These are phyloP conservation scores for Andrena dorsata DNA, from an alignment of 2,888 invertebrate genomes.

Conservation along the genomic window DNA sequence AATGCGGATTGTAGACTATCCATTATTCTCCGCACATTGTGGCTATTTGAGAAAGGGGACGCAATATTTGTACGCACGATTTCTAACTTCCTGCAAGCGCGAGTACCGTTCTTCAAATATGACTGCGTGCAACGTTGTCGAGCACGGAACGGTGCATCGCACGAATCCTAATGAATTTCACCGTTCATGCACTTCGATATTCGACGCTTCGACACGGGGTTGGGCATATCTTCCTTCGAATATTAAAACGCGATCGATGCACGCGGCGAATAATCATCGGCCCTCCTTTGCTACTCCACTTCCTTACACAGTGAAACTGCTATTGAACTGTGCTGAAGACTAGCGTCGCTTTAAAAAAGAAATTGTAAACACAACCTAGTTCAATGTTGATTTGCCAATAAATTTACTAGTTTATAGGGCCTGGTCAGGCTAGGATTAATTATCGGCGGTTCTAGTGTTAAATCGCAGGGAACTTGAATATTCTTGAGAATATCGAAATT, in stretches of 20 bases:
- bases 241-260: slow-evolving; percentile 41
- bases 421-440: no score
- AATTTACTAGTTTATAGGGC: no score
- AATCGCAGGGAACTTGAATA: no score
- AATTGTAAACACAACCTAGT: no score
- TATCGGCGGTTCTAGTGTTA: no score
- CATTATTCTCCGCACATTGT: neutral
- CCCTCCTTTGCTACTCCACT: slow-evolving; percentile 8
- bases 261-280: slow-evolving; percentile 40
- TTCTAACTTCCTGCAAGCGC: slow-evolving; percentile 50
- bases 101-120: slow-evolving; percentile 62
- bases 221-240: slow-evolving; percentile 55
- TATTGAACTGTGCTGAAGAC: neutral
- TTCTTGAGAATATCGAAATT: no score
- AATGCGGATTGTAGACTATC: neutral
- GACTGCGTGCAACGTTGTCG: slow-evolving; percentile 50
- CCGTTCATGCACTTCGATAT: slow-evolving; percentile 12
- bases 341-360: no score
- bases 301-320: neutral
- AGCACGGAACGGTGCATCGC: slow-evolving; percentile 49
- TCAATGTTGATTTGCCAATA: no score
- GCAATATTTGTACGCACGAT: slow-evolving; percentile 23
- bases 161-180: slow-evolving; percentile 66
- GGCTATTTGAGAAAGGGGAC: slow-evolving; percentile 10
- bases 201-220: slow-evolving; percentile 21